Base-by-base conservation (phyloP, 2,797 vertebrate species). In the Emydoidea blandingii region DNA sequence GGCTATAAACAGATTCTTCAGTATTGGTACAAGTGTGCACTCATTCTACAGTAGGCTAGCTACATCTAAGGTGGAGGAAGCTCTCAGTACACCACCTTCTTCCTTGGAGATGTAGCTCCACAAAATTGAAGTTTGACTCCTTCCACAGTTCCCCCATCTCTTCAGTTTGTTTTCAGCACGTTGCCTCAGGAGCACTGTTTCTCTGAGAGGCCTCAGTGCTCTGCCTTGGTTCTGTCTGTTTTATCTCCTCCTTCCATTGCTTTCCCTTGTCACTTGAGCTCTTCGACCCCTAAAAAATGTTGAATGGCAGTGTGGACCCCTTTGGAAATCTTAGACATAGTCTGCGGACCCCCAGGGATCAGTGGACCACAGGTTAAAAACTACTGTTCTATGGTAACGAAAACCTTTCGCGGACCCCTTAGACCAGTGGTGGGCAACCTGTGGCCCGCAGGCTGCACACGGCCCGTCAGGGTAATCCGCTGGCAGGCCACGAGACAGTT, bases 201-300 rank as follows among this genome's bases (percentile, higher is more conserved):
- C 15, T 83, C 91, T 88, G 52, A 79, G 52, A 93, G 14, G 74
- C n/a, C 88, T 88, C 88, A 89, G 72, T 68, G 81, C 4, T 88
- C 74, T 54, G 79, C 85, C 91, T 90, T 88, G 84, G 65, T 80
- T 76, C 19, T 41, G 76, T 53, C 76, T 31, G 79, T 81, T 96
- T 94, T 53, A 90, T 84, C 85, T n/a, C 68, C 88, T 79, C 76
- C 53, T 90, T 92, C 90, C 79, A 89, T 56, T 92, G 86, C 87
- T 90, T 96, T 93, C 44, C 86, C 53, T 83, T 82, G 90, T 82
- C 79, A 72, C 86, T 91, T 87, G 87, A 83, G 79, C 91, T 74
- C 52, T 86, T 80, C 85, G 90, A 81, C 92, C 53, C 6, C 31
- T 62, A 62, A 31, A 62, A 62, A 34, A 16, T 16, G 7, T 59